Evolutionary conservation across 2,888 invertebrate species (phyloP).

Genomic region (Platyscelio sp.): DNA sequence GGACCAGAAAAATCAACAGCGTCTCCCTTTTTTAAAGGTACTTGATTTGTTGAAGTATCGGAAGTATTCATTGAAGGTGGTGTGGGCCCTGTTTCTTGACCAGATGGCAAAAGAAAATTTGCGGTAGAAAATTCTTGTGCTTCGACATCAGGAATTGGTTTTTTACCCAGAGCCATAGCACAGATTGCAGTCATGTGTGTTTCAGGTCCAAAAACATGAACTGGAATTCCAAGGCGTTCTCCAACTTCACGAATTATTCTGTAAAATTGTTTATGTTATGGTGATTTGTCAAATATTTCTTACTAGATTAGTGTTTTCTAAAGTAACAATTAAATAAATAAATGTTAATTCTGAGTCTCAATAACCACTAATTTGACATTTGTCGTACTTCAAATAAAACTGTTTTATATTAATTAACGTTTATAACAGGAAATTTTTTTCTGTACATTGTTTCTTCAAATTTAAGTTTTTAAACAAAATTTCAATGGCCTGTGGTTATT

Average conservation of each 20-base stretch:
- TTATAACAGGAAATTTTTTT: too few species aligned
- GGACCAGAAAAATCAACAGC: slow-evolving; percentile 76
- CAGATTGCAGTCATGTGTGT: slow-evolving; percentile 99
- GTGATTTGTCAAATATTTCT: too few species aligned
- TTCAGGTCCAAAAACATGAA: slow-evolving; percentile 99
- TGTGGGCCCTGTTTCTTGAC: slow-evolving; percentile 86
- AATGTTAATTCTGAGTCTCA: too few species aligned
- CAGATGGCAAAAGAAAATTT: slow-evolving; percentile 94
- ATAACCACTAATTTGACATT: too few species aligned
- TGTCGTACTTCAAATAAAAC: too few species aligned
- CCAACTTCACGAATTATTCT: slow-evolving; percentile 85
- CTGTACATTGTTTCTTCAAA: too few species aligned
- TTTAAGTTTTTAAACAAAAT: too few species aligned
- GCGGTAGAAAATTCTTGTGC: slow-evolving; percentile 93
- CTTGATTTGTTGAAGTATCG: slow-evolving; percentile 63
- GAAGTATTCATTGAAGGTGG: slow-evolving; percentile 71
- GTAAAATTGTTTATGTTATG: slow-evolving; percentile 12
- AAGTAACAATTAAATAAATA: too few species aligned
- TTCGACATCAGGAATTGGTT: slow-evolving; percentile 92
- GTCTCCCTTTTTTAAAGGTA: slow-evolving; percentile 69
- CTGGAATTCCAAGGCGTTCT: slow-evolving; percentile 93
- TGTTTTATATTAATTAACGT: too few species aligned
- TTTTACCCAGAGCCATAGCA: slow-evolving; percentile 97
- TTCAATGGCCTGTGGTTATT: too few species aligned
- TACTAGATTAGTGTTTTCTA: too few species aligned